Evolutionary conservation across 2,797 vertebrate genomes (phyloP).

Genomic region (Cyclura pinguis): DNA sequence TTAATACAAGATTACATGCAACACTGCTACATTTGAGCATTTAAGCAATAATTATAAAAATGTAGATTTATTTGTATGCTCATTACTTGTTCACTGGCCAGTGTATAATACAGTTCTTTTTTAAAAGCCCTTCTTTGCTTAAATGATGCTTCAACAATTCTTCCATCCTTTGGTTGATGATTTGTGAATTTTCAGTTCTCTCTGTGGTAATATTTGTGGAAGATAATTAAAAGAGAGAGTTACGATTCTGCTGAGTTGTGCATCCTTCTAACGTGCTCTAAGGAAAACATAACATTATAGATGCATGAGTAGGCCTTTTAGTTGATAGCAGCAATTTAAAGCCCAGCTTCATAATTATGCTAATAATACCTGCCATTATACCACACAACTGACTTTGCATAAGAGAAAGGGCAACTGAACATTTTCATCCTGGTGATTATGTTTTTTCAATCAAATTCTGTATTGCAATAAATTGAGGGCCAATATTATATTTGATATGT

Average conservation of each 20-base stretch:
- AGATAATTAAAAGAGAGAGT: conserved; percentile 64
- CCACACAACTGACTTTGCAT: conserved; percentile 66
- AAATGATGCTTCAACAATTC: conserved; percentile 22
- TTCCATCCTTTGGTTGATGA: conserved; percentile 34
- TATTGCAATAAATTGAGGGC: background rate
- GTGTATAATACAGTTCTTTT: conserved; percentile 3
- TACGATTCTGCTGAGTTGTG: conserved; percentile 71
- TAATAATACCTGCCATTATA: conserved; percentile 47
- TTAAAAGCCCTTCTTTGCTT: conserved; percentile 28
- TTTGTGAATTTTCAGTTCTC: conserved; percentile 34
- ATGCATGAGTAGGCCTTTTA: conserved; percentile 55
- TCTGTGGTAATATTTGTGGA: conserved; percentile 47
- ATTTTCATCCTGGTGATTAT: conserved; percentile 48
- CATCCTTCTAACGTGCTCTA: conserved; percentile 63
- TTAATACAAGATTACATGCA: conserved; percentile 10
- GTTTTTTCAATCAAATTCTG: conserved; percentile 49
- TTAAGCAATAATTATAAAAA: conserved; percentile 29
- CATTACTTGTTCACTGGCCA: conserved; percentile 34
- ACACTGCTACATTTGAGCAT: background rate
- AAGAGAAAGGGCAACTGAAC: conserved; percentile 42
- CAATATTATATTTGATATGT: background rate
- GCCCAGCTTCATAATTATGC: conserved; percentile 63
- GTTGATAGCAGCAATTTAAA: conserved; percentile 69
- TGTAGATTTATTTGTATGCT: conserved; percentile 24
- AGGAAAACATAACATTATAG: conserved; percentile 57